Percentiles rank a stretch among this genome's conserved stretches.
Evolutionary conservation across 2,113 vertebrate species (phyloP).

Genomic region (Hippocampus zosterae): DNA sequence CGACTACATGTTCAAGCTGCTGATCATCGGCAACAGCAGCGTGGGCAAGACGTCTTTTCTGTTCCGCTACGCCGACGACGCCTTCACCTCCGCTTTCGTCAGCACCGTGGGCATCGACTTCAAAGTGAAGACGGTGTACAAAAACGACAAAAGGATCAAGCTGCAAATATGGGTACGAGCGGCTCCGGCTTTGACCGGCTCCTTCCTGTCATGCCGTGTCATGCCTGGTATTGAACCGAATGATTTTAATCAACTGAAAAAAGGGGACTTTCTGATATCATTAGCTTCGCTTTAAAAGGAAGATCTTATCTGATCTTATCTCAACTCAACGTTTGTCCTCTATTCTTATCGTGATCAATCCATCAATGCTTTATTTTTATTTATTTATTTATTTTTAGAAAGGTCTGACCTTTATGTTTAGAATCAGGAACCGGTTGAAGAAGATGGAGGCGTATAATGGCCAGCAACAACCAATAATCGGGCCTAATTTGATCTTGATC

Average conservation of each 20-base stretch:
- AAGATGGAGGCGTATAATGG: no score
- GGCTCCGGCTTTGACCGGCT: conserved; percentile 3
- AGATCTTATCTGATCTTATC: conserved; percentile 8
- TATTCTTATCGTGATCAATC: conserved; percentile 11
- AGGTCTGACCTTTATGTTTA: conserved; percentile 7
- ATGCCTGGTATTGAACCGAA: not conserved
- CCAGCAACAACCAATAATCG: no score
- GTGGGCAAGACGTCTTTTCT: conserved; percentile 93
- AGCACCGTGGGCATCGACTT: conserved; percentile 99
- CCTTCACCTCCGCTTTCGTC: conserved; percentile 95
- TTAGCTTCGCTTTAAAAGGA: conserved; percentile 8
- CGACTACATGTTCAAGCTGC: conserved; percentile 92
- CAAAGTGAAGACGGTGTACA: conserved; percentile 98
- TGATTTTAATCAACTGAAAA: not conserved
- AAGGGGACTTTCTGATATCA: conserved; percentile 8
- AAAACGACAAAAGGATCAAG: conserved; percentile 98
- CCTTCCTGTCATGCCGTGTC: not conserved
- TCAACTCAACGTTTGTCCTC: conserved; percentile 9
- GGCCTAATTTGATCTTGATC: no score
- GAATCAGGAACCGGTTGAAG: not conserved
- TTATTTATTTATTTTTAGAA: conserved; percentile 22
- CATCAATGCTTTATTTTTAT: conserved; percentile 19
- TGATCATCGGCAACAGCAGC: conserved; percentile 93
- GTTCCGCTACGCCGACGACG: conserved; percentile 95
- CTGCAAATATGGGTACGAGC: conserved; percentile 93